A percentile compares a stretch with the other conserved stretches of the same genome.
Conservation (phyloP, 2,113 vertebrate species). For the Todiramphus chloris region DNA sequence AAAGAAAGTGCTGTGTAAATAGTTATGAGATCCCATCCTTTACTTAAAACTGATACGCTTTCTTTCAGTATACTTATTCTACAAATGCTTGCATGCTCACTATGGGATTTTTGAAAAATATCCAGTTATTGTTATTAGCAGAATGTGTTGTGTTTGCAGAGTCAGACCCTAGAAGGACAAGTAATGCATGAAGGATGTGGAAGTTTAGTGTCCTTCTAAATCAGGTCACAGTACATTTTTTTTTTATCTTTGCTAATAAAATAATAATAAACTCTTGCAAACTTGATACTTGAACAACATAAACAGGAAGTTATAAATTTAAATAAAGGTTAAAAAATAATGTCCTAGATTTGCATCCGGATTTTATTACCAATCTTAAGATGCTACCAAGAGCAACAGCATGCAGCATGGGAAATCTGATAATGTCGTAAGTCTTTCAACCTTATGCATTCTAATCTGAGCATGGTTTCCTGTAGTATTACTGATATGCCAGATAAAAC, state of each 20-base stretch:
- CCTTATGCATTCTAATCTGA: constrained; percentile 26
- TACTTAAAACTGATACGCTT: neutral
- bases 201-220: neutral
- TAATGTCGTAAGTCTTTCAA: constrained; percentile 34
- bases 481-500: constrained; percentile 49
- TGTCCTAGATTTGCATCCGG: constrained; percentile 38
- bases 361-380: constrained; percentile 39
- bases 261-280: constrained; percentile 20
- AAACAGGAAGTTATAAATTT: constrained; percentile 56
- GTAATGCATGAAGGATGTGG: neutral
- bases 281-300: neutral
- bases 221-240: constrained; percentile 22
- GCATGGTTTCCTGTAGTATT: constrained; percentile 44
- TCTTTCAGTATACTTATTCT: neutral
- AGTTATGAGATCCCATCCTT: neutral
- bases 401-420: constrained; percentile 49
- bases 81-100: neutral
- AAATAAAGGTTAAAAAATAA: constrained; percentile 52
- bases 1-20: neutral
- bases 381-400: neutral
- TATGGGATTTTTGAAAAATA: neutral
- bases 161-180: neutral
- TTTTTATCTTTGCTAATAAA: constrained; percentile 22
- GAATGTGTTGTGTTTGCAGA: neutral
- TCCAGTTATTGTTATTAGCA: neutral